Percentiles rank a stretch among this genome's conserved stretches.
These are phyloP conservation scores for Drosophila flavopinicola DNA, from an alignment of 2,888 invertebrate genomes.

Conservation along the genomic window DNA sequence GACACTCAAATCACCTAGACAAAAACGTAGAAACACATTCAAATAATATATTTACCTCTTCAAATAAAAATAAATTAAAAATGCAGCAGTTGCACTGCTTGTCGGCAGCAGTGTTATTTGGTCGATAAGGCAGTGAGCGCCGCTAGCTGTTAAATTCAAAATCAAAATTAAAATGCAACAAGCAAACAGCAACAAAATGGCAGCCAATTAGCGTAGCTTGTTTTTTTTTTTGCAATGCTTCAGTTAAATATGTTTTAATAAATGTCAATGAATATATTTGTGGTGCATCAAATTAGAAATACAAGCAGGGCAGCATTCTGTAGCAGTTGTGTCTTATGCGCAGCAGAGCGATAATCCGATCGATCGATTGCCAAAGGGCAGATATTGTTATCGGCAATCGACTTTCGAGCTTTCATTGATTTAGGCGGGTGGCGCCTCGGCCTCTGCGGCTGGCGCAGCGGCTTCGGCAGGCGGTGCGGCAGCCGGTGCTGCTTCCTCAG, in stretches of 20 bases:
- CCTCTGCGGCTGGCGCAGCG: slow-evolving; percentile 60
- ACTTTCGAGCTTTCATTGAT: slow-evolving; percentile 3
- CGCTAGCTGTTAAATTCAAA: slow-evolving; percentile 60
- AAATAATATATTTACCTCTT: slow-evolving; percentile 41
- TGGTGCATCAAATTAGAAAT: slow-evolving; percentile 50
- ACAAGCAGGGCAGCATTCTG: slow-evolving; percentile 69
- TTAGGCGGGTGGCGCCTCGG: slow-evolving; percentile 75
- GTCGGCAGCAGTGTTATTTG: slow-evolving; percentile 20
- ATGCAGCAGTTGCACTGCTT: slow-evolving; percentile 40
- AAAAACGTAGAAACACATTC: slow-evolving; percentile 9
- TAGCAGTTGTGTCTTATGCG: slow-evolving; percentile 57
- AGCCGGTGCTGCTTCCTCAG: slow-evolving; percentile 67
- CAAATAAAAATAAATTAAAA: slow-evolving; percentile 34
- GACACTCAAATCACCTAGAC: slow-evolving; percentile 26
- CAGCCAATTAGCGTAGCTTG: slow-evolving; percentile 30
- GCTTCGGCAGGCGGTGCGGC: slow-evolving; percentile 57
- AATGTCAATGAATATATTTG: slow-evolving; percentile 20
- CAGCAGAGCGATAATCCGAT: slow-evolving; percentile 41
- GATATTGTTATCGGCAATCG: slow-evolving; percentile 17
- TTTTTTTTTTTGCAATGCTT: slow-evolving; percentile 70
- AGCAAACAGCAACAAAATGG: slow-evolving; percentile 45
- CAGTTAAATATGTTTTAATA: slow-evolving; percentile 51
- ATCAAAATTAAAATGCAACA: slow-evolving; percentile 45
- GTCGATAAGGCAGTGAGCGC: slow-evolving; percentile 44
- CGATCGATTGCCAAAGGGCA: neutral